phyloP scores from a whole-genome alignment of 2,113 vertebrate genomes.

The Hystrix brachyura region DNA sequence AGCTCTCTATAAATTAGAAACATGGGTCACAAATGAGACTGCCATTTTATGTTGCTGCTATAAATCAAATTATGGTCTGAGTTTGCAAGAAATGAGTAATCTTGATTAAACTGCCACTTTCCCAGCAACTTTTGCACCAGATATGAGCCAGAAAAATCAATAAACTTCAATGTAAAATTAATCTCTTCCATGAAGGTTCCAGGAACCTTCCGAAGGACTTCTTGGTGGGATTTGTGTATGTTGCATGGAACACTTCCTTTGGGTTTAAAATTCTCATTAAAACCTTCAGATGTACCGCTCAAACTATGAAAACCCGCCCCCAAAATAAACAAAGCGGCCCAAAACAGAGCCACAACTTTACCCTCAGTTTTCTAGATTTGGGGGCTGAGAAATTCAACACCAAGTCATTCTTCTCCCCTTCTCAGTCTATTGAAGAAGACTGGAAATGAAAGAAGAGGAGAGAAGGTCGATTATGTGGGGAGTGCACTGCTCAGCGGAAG shows the following conservation, averaged over 20 bases:
- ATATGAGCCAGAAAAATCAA: conserved; percentile 3
- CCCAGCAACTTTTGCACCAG: conserved; percentile 11
- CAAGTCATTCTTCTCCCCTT: background rate
- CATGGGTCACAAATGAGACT: background rate
- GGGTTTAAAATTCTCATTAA: background rate
- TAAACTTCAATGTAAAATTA: conserved; percentile 39
- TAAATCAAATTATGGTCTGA: background rate
- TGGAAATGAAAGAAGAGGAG: background rate
- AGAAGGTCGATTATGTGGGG: background rate
- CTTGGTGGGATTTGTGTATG: background rate
- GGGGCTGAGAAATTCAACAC: background rate
- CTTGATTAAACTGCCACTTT: conserved; percentile 51
- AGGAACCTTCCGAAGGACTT: conserved; percentile 28
- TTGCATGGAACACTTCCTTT: background rate
- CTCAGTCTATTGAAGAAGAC: background rate
- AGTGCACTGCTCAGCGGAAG: background rate
- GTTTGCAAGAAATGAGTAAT: background rate
- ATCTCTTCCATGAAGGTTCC: background rate
- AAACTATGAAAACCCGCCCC: conserved; percentile 35
- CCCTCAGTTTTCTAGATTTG: background rate
- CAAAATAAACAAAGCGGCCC: background rate
- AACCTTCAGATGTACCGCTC: background rate
- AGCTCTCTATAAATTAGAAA: conserved; percentile 20
- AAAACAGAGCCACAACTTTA: background rate
- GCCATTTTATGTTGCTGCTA: background rate